These are phyloP conservation scores for Nylanderia fulva DNA, from an alignment of 1,140 invertebrate species.

Conservation along the genomic window DNA sequence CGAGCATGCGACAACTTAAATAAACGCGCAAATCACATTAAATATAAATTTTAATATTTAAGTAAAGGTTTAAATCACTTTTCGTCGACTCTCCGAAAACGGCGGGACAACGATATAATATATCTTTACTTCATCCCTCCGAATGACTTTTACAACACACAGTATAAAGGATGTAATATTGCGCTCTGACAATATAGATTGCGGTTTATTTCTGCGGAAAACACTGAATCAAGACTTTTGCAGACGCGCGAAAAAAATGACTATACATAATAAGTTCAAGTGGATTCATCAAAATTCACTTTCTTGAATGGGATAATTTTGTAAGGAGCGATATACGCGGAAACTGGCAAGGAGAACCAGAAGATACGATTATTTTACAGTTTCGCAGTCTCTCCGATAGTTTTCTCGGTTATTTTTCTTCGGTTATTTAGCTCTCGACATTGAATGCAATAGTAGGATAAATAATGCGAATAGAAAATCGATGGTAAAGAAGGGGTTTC, in stretches of 20 bases:
- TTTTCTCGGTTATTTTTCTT: neutral
- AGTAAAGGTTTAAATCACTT: neutral
- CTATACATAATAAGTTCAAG: neutral
- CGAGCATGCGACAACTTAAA: neutral
- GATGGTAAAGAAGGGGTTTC: conserved; percentile 3
- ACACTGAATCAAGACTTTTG: neutral
- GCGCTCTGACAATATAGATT: neutral
- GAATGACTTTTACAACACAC: neutral
- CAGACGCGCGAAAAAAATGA: neutral
- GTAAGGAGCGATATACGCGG: neutral
- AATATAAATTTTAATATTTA: neutral
- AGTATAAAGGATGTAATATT: neutral
- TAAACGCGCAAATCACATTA: neutral
- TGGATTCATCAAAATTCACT: neutral
- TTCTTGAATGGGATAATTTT: neutral
- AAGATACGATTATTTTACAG: neutral
- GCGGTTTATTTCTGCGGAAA: neutral
- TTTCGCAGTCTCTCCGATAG: neutral
- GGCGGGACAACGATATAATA: neutral
- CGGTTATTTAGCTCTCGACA: neutral
- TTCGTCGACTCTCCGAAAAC: neutral
- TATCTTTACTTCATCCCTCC: conserved; percentile 4
- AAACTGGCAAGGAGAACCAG: no score
- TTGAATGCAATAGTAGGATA: conserved; percentile 17
- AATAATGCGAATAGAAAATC: conserved; percentile 22